Base-by-base conservation (phyloP, 1,140 invertebrate species). In the Gonioctena quinquepunctata region DNA sequence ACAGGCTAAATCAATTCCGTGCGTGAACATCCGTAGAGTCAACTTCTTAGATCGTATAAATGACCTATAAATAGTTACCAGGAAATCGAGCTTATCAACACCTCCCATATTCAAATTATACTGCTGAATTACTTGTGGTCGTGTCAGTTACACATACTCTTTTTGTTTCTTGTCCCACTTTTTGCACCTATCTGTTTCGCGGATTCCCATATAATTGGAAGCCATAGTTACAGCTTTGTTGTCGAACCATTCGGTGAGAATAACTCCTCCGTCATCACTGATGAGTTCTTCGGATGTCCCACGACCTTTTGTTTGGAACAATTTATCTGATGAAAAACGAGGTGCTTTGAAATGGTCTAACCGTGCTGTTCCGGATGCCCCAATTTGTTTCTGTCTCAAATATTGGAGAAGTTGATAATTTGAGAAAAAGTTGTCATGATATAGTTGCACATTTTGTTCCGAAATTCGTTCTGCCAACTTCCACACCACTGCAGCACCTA, bases 301-400 rank as follows among this genome's bases (percentile, higher is more conserved):
- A n/a, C n/a, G n/a, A n/a, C n/a, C n/a, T n/a, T n/a, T n/a, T n/a
- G n/a, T n/a, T n/a, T n/a, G n/a, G n/a, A n/a, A n/a, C n/a, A n/a
- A n/a, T n/a, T n/a, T n/a, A n/a, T n/a, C n/a, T n/a, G n/a, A n/a
- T n/a, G n/a, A n/a, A n/a, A n/a, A n/a, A n/a, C n/a, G n/a, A n/a
- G n/a, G n/a, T n/a, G n/a, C n/a, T n/a, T n/a, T n/a, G 66, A 83
- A 81, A 69, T 76, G 78, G 67, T 83, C 81, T 22, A 78, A 69
- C 72, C 78, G 73, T 56, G 75, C 70, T 65, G 79, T 81, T 66
- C 82, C 74, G 49, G 79, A 67, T 67, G 79, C 78, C 76, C 74
- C 76, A 65, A 84, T 80, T 11, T 76, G 72, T 77, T 73, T 79
- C 11, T 61, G 66, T 76, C 80, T 79, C 27, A 83, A 65, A 42